Evolutionary conservation across 2,888 invertebrate species (phyloP).

Genomic region (Cremastinae sp.): DNA sequence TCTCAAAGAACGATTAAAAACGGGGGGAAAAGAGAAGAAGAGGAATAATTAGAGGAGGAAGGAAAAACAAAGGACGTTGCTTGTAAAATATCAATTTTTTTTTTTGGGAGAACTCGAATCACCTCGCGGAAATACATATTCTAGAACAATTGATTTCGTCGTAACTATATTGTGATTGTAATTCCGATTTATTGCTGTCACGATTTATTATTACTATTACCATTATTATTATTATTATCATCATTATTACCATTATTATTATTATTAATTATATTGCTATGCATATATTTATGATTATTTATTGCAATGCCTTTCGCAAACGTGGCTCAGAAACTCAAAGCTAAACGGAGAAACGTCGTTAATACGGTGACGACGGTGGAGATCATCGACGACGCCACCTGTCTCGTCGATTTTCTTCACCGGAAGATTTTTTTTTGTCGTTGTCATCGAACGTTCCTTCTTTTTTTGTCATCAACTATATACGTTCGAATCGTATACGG

Average conservation of each 20-base stretch:
- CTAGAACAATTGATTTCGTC: slow-evolving; percentile 45
- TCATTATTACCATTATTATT: slow-evolving; percentile 2
- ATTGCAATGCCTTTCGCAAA: slow-evolving; percentile 38
- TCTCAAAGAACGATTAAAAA: not conserved
- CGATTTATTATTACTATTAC: slow-evolving; percentile 31
- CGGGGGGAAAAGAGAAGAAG: not conserved
- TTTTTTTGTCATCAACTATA: no score
- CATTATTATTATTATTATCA: slow-evolving; percentile 27
- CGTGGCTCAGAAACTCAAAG: slow-evolving; percentile 22
- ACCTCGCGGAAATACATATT: slow-evolving; percentile 27
- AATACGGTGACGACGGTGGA: not conserved
- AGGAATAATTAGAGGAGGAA: no score
- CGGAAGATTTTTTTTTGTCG: not conserved
- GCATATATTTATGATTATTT: slow-evolving; percentile 36
- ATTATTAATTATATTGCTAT: slow-evolving; percentile 3
- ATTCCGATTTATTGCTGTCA: slow-evolving; percentile 30
- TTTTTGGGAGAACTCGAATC: slow-evolving; percentile 29
- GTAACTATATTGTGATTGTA: slow-evolving; percentile 37
- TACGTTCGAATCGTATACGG: no score
- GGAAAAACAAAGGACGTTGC: no score
- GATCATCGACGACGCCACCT: slow-evolving; percentile 21
- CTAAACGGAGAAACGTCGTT: not conserved
- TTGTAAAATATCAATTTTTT: slow-evolving; percentile 14
- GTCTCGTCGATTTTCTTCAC: not conserved
- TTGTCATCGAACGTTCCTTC: not conserved